phyloP scores from a whole-genome alignment of 1,140 invertebrate species.

The Fopius arisanus region DNA sequence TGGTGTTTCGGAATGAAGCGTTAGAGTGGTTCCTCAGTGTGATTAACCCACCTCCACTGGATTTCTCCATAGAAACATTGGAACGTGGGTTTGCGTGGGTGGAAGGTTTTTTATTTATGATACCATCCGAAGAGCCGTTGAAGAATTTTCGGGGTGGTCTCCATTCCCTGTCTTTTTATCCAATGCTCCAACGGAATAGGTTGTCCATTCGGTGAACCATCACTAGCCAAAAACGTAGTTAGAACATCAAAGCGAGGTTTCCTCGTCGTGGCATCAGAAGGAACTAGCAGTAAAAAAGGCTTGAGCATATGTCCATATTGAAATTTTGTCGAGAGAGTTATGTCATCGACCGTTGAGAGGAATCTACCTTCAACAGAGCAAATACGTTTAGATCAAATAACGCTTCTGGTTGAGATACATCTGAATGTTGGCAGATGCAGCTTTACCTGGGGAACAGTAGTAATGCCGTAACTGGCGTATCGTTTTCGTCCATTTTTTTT shows the following conservation, averaged over 20 bases:
- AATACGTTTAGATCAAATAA: conserved; percentile 12
- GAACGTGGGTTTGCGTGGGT: conserved; percentile 35
- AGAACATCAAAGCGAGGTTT: conserved; percentile 1
- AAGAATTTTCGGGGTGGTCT: conserved; percentile 1
- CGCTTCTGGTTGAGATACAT: background rate
- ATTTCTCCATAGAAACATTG: conserved; percentile 34
- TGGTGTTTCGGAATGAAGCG: conserved; percentile 13
- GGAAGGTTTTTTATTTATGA: conserved; percentile 40
- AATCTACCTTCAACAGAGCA: background rate
- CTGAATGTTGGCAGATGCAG: background rate
- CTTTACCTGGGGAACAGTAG: background rate
- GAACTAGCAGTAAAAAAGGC: background rate
- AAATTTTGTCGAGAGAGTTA: background rate
- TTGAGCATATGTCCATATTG: background rate
- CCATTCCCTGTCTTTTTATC: background rate
- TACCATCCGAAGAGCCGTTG: conserved; percentile 27
- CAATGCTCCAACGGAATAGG: background rate
- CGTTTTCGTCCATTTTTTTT: background rate
- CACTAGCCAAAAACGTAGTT: background rate
- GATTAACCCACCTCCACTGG: conserved; percentile 26
- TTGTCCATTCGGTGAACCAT: background rate
- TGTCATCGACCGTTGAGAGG: background rate
- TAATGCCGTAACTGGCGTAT: background rate
- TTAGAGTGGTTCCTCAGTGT: conserved; percentile 1
- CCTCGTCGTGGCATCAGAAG: no score